Percentiles rank a stretch among this genome's conserved stretches.
Evolutionary conservation across 1,140 invertebrate species (phyloP).

Genomic region (Araneus ventricosus): DNA sequence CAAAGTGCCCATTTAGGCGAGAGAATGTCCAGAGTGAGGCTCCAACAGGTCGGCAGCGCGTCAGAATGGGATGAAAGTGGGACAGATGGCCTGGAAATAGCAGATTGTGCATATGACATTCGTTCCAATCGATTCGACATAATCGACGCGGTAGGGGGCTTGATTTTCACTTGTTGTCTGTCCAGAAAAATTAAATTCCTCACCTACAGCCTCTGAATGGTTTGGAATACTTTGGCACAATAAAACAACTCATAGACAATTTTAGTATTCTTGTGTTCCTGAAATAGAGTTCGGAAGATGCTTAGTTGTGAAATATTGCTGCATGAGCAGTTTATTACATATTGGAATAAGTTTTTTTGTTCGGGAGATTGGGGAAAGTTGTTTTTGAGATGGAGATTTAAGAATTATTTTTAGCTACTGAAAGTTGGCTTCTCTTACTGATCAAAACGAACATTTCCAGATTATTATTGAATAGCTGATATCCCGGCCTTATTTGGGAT

Average conservation of each 20-base stretch:
- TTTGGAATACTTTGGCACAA: neutral
- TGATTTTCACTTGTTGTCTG: neutral
- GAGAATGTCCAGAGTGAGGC: constrained; percentile 38
- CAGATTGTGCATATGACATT: constrained; percentile 46
- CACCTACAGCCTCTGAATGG: neutral
- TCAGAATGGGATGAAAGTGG: constrained; percentile 1
- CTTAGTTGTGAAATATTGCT: too few relatives aligned
- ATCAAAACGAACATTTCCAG: too few relatives aligned
- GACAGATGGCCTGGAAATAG: constrained; percentile 13
- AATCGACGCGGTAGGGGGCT: neutral
- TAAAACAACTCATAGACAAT: neutral
- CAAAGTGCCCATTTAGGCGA: constrained; percentile 47
- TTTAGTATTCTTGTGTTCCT: too few relatives aligned
- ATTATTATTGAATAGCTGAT: too few relatives aligned
- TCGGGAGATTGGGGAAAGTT: too few relatives aligned
- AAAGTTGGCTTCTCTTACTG: too few relatives aligned
- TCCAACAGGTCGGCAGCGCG: constrained; percentile 41
- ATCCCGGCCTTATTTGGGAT: too few relatives aligned
- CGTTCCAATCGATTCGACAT: constrained; percentile 28
- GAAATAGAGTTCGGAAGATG: too few relatives aligned
- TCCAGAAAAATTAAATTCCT: constrained; percentile 31
- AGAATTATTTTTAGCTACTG: too few relatives aligned
- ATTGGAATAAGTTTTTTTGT: too few relatives aligned
- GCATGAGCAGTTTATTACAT: too few relatives aligned
- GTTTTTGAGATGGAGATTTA: too few relatives aligned